These are phyloP conservation scores for Atopsyche davidsoni DNA, from an alignment of 1,140 invertebrate genomes.

Conservation along the genomic window DNA sequence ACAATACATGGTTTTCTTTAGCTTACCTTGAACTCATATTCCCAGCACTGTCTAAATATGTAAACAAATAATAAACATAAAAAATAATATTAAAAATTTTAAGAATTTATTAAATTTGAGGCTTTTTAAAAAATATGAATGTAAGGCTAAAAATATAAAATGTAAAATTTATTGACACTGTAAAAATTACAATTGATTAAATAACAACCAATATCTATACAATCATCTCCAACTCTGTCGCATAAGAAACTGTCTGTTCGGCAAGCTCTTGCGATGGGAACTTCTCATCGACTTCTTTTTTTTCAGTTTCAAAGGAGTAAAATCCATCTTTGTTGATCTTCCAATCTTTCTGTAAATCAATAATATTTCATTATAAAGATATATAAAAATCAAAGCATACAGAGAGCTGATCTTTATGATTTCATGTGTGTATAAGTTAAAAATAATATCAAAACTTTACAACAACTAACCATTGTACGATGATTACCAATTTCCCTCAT, in stretches of 20 bases:
- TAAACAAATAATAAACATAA: no score
- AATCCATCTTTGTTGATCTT: constrained; percentile 69
- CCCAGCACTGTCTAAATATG: no score
- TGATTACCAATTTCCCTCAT: constrained; percentile 9
- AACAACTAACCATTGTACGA: neutral
- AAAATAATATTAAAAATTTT: no score
- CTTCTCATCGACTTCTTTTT: constrained; percentile 72
- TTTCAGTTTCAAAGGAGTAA: constrained; percentile 68
- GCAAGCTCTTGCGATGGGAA: constrained; percentile 87
- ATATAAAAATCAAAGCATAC: constrained; percentile 28
- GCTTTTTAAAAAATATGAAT: no score
- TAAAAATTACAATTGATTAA: no score
- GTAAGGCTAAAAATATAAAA: no score
- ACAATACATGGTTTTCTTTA: no score
- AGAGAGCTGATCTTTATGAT: neutral
- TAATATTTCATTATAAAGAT: neutral
- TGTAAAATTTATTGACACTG: no score
- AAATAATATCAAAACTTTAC: neutral
- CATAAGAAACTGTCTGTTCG: constrained; percentile 92
- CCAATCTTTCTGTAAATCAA: constrained; percentile 63
- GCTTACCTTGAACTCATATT: no score
- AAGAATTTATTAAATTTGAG: no score
- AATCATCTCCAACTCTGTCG: constrained; percentile 98
- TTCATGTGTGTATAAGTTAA: neutral
- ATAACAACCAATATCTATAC: constrained; percentile 63